Base-by-base conservation (phyloP, 2,113 vertebrate species). In the Otocyon megalotis region DNA sequence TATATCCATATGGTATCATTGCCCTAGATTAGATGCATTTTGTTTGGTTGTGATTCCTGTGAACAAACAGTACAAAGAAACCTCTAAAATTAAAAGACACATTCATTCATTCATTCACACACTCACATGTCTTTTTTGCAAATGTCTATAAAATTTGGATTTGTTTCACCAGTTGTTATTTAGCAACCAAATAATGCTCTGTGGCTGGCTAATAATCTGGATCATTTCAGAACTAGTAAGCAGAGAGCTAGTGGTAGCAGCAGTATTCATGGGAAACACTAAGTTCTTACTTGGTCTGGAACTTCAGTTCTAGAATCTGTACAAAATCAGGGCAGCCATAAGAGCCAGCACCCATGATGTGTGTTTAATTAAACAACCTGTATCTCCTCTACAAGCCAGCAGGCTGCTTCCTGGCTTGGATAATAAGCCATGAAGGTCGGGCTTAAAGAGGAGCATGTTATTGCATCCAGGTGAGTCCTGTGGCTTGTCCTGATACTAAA, bases 111-210 rank as follows among this genome's bases (percentile, higher is more conserved):
- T 94, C 26, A 17, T 35, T 62, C 67, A 69, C 32, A 69, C 67
- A n/a, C 19, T 96, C 62, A 92, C 72, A 62, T 50, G 26, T 83
- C 28, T 79, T 96, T 93, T 93, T 74, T 80, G 32, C 26, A 92
- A 84, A 62, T 83, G 65, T 32, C 28, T 54, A 5, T 88, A 84
- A 83, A 65, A 83, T 17, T 93, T 92, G 35, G 32, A 50, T 69
- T 69, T 92, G 5, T 93, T 77, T 71, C 17, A 11, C 14, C 12
- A 35, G 7, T 26, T 92, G 53, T 62, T 85, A 71, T 80, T 93
- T 95, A 80, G 35, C 15, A 54, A 60, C 35, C 65, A 84, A 62
- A 93, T 63, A 84, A 90, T 80, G 28, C 15, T 92, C 16, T 2
- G 12, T 30, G 60, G 16, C 71, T 88, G 26, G 14, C 8, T 65